Conservation (phyloP, 2,113 vertebrate species). For the Oceanites oceanicus region DNA sequence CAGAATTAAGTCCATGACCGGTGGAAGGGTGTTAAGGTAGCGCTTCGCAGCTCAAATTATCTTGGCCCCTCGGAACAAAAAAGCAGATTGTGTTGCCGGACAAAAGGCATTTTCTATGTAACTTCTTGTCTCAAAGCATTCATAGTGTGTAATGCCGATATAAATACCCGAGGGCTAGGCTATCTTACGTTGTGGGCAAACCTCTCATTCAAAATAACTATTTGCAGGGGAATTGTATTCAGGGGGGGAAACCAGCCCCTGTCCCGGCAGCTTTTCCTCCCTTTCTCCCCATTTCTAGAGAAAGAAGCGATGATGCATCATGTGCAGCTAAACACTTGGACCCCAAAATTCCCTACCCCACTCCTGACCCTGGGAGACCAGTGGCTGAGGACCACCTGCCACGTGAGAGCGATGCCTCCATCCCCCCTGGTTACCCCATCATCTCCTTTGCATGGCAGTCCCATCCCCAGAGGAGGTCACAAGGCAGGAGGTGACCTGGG, state of each 20-base stretch:
- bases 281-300: background rate
- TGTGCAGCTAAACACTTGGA: accelerated
- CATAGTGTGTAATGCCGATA: background rate
- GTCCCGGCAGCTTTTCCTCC: background rate
- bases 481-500: background rate
- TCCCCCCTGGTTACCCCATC: background rate
- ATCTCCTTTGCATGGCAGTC: background rate
- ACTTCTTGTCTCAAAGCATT: constrained; percentile 23
- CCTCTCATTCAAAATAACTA: background rate
- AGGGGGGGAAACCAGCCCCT: background rate
- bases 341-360: background rate
- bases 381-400: background rate
- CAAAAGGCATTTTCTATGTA: constrained; percentile 37
- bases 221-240: background rate
- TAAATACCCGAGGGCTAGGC: background rate
- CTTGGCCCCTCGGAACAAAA: constrained; percentile 30
- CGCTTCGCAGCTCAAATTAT: constrained; percentile 29
- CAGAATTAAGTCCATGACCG: constrained; percentile 41
- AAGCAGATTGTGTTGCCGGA: constrained; percentile 19
- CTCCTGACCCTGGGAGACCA: background rate
- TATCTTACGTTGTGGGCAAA: background rate
- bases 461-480: background rate
- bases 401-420: accelerated
- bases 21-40: constrained; percentile 53
- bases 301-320: background rate